These are phyloP conservation scores for Cynopterus sphinx DNA, from an alignment of 2,797 vertebrate genomes.

Conservation along the genomic window DNA sequence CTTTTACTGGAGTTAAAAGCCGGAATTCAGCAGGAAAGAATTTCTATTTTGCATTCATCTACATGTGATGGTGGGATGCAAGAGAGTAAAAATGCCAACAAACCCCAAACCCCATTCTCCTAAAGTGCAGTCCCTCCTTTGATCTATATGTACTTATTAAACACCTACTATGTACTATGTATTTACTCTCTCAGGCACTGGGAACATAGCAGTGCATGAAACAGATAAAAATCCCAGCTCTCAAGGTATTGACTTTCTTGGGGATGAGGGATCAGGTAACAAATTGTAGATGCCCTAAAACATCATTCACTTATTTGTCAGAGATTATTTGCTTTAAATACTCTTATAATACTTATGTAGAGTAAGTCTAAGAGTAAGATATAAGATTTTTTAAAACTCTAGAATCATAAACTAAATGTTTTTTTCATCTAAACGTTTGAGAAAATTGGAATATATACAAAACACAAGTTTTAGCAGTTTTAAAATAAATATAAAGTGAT, in stretches of 20 bases:
- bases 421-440: slow-evolving; percentile 25
- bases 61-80: background rate
- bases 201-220: background rate
- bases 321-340: slow-evolving; percentile 7
- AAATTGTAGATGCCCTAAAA: background rate
- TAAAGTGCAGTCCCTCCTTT: background rate
- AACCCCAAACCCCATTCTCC: background rate
- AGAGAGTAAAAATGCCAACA: background rate
- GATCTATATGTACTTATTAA: background rate
- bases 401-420: background rate
- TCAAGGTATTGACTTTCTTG: background rate
- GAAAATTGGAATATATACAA: background rate
- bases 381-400: background rate
- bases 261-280: background rate
- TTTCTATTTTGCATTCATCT: background rate
- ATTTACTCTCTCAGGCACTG: background rate
- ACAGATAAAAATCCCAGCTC: background rate
- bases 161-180: background rate
- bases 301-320: background rate
- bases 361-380: background rate
- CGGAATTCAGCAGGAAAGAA: background rate
- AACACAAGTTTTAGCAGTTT: background rate
- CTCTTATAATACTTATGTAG: background rate
- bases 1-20: background rate
- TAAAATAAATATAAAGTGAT: slow-evolving; percentile 29